Evolutionary conservation across 2,888 invertebrate genomes (phyloP).

Genomic region (Oligia strigilis): DNA sequence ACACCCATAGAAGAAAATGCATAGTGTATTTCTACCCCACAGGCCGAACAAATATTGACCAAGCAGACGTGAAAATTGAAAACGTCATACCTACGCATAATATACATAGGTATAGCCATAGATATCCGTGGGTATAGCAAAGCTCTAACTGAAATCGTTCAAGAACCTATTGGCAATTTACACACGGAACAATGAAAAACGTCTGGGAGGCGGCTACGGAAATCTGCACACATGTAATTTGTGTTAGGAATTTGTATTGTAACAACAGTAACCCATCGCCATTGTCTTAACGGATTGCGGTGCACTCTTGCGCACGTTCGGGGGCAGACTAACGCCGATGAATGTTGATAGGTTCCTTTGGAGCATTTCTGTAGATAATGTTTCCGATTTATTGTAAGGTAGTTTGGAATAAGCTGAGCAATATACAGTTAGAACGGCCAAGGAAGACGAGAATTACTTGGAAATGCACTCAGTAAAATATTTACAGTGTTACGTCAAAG

Average conservation of each 20-base stretch:
- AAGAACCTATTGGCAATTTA: conserved; percentile 72
- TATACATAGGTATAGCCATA: conserved; percentile 33
- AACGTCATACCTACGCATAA: conserved; percentile 26
- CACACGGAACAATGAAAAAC: conserved; percentile 75
- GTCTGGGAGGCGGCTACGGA: conserved; percentile 75
- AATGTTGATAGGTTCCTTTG: conserved; percentile 59
- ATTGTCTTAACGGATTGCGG: conserved; percentile 81
- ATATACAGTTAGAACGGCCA: conserved; percentile 25
- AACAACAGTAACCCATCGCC: conserved; percentile 77
- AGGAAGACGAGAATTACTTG: conserved; percentile 16
- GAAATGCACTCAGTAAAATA: conserved; percentile 19
- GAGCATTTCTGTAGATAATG: conserved; percentile 44
- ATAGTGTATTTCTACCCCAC: not conserved
- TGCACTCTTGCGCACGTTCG: conserved; percentile 72
- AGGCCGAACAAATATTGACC: not conserved
- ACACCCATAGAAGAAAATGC: not conserved
- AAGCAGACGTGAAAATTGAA: conserved; percentile 34
- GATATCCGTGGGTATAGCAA: too few relatives aligned
- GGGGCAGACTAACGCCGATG: conserved; percentile 54
- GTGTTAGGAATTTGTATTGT: conserved; percentile 84
- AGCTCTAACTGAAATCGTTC: conserved; percentile 41
- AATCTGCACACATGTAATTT: conserved; percentile 81
- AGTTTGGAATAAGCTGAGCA: conserved; percentile 15
- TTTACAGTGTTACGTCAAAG: not conserved
- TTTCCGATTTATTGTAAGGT: conserved; percentile 37